phyloP scores from a whole-genome alignment of 2,888 invertebrate species.

The Agriopis aurantiaria region DNA sequence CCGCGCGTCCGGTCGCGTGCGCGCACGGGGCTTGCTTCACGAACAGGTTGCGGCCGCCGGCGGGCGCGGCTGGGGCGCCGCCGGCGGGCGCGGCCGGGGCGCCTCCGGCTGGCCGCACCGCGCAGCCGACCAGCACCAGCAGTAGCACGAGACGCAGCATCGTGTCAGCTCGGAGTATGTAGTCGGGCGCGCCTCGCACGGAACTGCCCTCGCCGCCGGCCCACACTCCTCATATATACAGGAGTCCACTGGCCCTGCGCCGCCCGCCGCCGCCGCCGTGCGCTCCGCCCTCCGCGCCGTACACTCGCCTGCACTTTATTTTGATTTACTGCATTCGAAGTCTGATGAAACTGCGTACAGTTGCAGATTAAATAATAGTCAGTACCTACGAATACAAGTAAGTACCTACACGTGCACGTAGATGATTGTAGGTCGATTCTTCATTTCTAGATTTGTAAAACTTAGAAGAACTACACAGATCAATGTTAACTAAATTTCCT shows the following conservation, averaged over 20 bases:
- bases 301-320: conserved; percentile 15
- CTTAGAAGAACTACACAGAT: no score
- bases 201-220: conserved; percentile 8
- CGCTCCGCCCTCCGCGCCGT: not conserved
- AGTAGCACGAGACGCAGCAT: conserved; percentile 34
- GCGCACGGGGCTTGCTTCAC: conserved; percentile 46
- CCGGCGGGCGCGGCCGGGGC: not conserved
- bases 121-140: conserved; percentile 25
- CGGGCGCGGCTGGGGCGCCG: not conserved
- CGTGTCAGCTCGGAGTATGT: not conserved
- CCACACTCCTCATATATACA: not conserved
- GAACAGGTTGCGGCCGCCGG: conserved; percentile 40
- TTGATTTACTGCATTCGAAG: not conserved
- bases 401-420: no score
- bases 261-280: not conserved
- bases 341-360: no score
- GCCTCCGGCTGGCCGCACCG: conserved; percentile 17
- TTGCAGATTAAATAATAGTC: no score
- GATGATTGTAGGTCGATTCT: no score
- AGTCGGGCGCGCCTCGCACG: not conserved
- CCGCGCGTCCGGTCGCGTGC: not conserved
- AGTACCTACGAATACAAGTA: no score
- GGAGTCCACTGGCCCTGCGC: not conserved
- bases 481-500: no score
- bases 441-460: no score